A percentile compares a stretch with the other conserved stretches of the same genome.
These are phyloP conservation scores for Styela plicata DNA, from an alignment of 23 tunicate genomes.

Conservation along the genomic window DNA sequence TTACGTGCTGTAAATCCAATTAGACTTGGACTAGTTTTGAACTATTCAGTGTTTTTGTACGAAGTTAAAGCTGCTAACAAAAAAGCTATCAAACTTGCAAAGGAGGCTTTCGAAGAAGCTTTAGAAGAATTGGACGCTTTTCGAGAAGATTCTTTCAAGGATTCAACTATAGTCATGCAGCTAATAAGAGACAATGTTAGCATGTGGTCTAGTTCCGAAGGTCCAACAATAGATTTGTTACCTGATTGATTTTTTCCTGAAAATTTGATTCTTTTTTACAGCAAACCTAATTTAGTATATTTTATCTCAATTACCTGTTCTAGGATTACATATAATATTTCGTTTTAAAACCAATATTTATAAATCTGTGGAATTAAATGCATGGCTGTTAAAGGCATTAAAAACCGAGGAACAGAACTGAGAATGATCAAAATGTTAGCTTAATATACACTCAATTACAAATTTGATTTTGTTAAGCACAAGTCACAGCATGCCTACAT, in stretches of 20 bases:
- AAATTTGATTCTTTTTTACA: too few relatives aligned
- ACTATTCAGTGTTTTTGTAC: conserved; percentile 70
- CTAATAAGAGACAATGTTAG: conserved; percentile 61
- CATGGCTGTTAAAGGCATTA: too few relatives aligned
- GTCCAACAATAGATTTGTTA: conserved; percentile 22
- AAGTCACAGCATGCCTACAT: too few relatives aligned
- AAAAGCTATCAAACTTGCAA: conserved; percentile 61
- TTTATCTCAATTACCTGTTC: too few relatives aligned
- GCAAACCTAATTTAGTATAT: too few relatives aligned
- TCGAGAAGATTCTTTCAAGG: conserved; percentile 50
- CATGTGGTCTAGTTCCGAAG: conserved; percentile 46
- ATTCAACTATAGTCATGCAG: conserved; percentile 67
- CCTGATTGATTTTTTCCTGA: conserved; percentile 3
- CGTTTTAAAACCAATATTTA: too few relatives aligned
- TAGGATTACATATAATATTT: too few relatives aligned
- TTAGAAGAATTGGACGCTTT: conserved; percentile 46
- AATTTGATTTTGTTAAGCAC: too few relatives aligned
- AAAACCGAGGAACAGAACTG: too few relatives aligned
- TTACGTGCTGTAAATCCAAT: conserved; percentile 57
- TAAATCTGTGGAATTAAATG: too few relatives aligned
- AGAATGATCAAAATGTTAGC: too few relatives aligned
- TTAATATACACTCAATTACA: too few relatives aligned
- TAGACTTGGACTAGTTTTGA: conserved; percentile 53
- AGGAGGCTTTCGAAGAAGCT: conserved; percentile 69
- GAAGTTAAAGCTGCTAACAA: conserved; percentile 49